These are phyloP conservation scores for Eurosta solidaginis DNA, from an alignment of 1,140 invertebrate species.

Conservation along the genomic window DNA sequence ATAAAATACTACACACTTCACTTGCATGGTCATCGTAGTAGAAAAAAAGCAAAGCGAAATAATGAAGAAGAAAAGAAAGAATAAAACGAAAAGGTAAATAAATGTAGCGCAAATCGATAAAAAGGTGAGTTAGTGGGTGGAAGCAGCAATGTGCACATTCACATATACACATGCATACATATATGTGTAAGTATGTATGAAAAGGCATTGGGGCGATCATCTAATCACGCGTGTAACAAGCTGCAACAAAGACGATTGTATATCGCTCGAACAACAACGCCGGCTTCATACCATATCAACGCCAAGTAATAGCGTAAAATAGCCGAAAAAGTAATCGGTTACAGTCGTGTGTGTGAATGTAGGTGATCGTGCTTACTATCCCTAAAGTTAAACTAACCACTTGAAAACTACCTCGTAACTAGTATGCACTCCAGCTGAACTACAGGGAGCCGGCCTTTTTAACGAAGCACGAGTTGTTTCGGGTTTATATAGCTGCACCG, in stretches of 20 bases:
- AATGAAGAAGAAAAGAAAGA: neutral
- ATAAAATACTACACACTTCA: neutral
- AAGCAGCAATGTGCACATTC: neutral
- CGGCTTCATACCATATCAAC: neutral
- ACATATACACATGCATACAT: neutral
- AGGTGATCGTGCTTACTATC: too few relatives aligned
- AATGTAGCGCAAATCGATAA: neutral
- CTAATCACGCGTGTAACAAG: slow-evolving; percentile 40
- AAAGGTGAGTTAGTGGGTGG: neutral
- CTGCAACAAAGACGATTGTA: slow-evolving; percentile 37
- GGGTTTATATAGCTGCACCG: too few relatives aligned
- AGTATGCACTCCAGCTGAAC: too few relatives aligned
- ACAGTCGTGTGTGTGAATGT: neutral
- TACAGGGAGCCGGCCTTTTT: too few relatives aligned
- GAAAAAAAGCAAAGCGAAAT: slow-evolving; percentile 12
- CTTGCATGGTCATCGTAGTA: neutral
- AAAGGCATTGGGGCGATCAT: neutral
- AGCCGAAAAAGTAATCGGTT: neutral
- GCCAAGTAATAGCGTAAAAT: neutral
- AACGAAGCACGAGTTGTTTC: too few relatives aligned
- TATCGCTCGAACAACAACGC: neutral
- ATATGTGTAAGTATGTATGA: too few relatives aligned
- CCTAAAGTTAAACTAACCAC: too few relatives aligned
- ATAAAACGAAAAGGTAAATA: neutral
- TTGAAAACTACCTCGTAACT: too few relatives aligned